Base-by-base conservation (phyloP, 2,113 vertebrate genomes). In the Synchiropus splendidus region DNA sequence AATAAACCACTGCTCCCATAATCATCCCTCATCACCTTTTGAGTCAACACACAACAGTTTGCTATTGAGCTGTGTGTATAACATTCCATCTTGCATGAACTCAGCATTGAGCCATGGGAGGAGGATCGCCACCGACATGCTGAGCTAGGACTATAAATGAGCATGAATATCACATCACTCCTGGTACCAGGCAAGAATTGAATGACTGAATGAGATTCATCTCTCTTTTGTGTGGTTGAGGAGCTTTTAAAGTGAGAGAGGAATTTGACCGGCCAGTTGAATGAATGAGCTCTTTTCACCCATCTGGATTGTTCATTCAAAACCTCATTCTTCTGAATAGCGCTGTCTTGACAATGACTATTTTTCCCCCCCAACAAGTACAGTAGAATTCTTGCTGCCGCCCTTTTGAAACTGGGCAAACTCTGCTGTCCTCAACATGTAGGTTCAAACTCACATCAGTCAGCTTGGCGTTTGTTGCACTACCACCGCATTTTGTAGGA, bases 21-120 rank as follows among this genome's bases (percentile, higher is more conserved):
- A 68, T 74, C 49, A 62, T 54, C 33, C 15, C 61, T 69, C 64
- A 69, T 71, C 67, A 60, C 48, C 53, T 71, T 52, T 39, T 61
- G 37, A 55, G 61, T 66, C 67, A 64, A 61, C 64, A 61, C 18
- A 43, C 40, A 32, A 48, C 43, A 42, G 54, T 72, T 58, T 70
- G 48, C 45, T 48, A 60, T 58, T 51, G 51, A 68, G 40, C 53
- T 41, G 33, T 49, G 37, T 46, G 53, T 46, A 66, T 68, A 43
- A 48, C 59, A 64, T 55, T 46, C 54, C 18, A 16, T 75, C 56
- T 56, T 55, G 42, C 57, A 53, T 57, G 42, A 51, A 54, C 58
- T 47, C 47, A 18, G 45, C 18, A 47, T 58, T 48, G 42, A 39
- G 42, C 31, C 45, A 32, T 13, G 18, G 42, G 40, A 48, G 53